Conservation (phyloP, 2,888 invertebrate species). For the Ischnus inquisitorius region DNA sequence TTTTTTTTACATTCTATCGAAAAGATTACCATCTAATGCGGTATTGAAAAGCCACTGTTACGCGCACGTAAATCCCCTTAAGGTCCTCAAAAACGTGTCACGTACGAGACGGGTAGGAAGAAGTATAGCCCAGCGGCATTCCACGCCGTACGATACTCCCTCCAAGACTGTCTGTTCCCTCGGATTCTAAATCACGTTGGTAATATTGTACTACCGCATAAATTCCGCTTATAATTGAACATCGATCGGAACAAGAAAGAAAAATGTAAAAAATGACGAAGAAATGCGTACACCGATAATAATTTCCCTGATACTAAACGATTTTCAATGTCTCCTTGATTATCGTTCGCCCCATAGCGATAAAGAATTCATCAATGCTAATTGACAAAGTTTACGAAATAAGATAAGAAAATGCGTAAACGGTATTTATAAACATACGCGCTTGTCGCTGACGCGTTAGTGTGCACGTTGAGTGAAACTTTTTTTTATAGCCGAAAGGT, state of each 20-base stretch:
- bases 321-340: constrained; percentile 17
- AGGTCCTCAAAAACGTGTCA: constrained; percentile 57
- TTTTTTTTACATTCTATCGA: not conserved
- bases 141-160: constrained; percentile 55
- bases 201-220: constrained; percentile 5
- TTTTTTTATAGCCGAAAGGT: constrained; percentile 19
- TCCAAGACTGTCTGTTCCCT: constrained; percentile 24
- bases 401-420: not conserved
- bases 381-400: constrained; percentile 10
- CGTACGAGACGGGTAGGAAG: constrained; percentile 36
- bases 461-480: constrained; percentile 36
- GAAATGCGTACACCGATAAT: not conserved
- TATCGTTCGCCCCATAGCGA: not conserved
- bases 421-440: not conserved
- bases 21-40: not conserved
- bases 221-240: constrained; percentile 12
- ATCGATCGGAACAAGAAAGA: not conserved
- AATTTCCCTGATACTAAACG: not conserved
- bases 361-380: not conserved
- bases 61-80: not conserved
- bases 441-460: not conserved
- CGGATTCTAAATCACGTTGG: constrained; percentile 22
- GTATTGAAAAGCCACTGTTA: not conserved
- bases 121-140: constrained; percentile 43
- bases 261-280: not conserved